Conservation (phyloP, 2,888 invertebrate species). For the Drepanosiphum platanoidis region DNA sequence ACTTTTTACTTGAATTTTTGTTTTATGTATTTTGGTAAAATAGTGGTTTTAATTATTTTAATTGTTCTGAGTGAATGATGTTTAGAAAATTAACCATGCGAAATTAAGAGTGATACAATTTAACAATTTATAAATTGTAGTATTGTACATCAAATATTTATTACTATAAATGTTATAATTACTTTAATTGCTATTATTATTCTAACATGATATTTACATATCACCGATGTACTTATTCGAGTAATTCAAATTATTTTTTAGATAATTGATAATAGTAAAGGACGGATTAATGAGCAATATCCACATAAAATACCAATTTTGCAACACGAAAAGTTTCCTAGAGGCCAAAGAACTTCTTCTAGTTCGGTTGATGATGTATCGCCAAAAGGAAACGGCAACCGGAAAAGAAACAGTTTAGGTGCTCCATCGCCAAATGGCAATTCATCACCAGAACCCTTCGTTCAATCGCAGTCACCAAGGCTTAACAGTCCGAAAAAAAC, state of each 20-base stretch:
- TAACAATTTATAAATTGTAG: too few species aligned
- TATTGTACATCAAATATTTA: too few species aligned
- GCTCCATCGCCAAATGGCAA: constrained; percentile 32
- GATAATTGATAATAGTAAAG: constrained; percentile 55
- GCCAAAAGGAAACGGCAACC: constrained; percentile 13
- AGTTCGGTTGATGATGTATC: constrained; percentile 44
- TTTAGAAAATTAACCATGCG: too few species aligned
- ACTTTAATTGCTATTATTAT: too few species aligned
- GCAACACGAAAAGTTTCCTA: constrained; percentile 38
- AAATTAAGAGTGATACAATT: too few species aligned
- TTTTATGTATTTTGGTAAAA: too few species aligned
- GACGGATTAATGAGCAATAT: constrained; percentile 56
- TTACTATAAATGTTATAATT: too few species aligned
- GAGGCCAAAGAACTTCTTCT: constrained; percentile 25
- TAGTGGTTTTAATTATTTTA: too few species aligned
- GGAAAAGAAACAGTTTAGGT: constrained; percentile 49
- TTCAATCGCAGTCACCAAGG: constrained; percentile 46
- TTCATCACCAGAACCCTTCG: constrained; percentile 38
- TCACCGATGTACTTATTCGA: too few species aligned
- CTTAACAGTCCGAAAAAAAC: constrained; percentile 36
- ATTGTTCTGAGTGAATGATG: too few species aligned
- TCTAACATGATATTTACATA: too few species aligned
- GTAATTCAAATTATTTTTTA: constrained; percentile 33
- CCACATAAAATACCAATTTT: constrained; percentile 54
- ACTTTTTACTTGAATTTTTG: too few species aligned